Percentiles rank a stretch among this genome's conserved stretches.
These are phyloP conservation scores for Scaptomyza flava DNA, from an alignment of 2,888 invertebrate genomes.

Conservation along the genomic window DNA sequence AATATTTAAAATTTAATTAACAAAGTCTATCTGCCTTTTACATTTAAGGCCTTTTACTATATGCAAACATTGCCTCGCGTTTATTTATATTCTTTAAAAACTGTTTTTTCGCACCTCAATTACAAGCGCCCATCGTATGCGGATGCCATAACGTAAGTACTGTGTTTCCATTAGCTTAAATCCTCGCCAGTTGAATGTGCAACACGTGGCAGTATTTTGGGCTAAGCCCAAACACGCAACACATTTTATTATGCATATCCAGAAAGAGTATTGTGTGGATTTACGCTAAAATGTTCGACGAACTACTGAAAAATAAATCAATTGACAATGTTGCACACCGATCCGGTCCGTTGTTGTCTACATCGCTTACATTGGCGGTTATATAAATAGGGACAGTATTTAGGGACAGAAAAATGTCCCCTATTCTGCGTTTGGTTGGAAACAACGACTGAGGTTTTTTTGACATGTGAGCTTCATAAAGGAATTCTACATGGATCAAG, in stretches of 20 bases:
- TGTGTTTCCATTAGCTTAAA: conserved; percentile 13
- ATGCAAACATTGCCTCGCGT: too few species aligned
- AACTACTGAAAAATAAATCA: conserved; percentile 15
- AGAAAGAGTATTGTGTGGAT: conserved; percentile 27
- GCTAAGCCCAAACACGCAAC: conserved; percentile 28
- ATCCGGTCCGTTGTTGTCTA: background rate
- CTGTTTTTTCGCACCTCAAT: too few species aligned
- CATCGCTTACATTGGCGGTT: too few species aligned
- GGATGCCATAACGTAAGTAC: background rate
- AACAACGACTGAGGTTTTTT: too few species aligned
- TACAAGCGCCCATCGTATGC: background rate
- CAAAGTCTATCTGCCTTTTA: too few species aligned
- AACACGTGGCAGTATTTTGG: conserved; percentile 30
- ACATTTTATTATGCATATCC: conserved; percentile 55
- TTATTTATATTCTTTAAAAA: too few species aligned
- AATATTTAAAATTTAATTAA: background rate
- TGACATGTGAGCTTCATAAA: too few species aligned
- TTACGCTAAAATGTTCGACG: conserved; percentile 19
- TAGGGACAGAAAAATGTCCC: too few species aligned
- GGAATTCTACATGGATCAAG: too few species aligned
- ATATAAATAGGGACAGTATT: too few species aligned
- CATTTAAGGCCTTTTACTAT: too few species aligned
- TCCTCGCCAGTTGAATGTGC: conserved; percentile 8
- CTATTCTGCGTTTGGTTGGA: too few species aligned
- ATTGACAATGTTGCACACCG: conserved; percentile 6